Percentiles rank a stretch among this genome's conserved stretches.
These are phyloP conservation scores for Aleadryas rufinucha DNA, from an alignment of 2,113 vertebrate species.

Conservation along the genomic window DNA sequence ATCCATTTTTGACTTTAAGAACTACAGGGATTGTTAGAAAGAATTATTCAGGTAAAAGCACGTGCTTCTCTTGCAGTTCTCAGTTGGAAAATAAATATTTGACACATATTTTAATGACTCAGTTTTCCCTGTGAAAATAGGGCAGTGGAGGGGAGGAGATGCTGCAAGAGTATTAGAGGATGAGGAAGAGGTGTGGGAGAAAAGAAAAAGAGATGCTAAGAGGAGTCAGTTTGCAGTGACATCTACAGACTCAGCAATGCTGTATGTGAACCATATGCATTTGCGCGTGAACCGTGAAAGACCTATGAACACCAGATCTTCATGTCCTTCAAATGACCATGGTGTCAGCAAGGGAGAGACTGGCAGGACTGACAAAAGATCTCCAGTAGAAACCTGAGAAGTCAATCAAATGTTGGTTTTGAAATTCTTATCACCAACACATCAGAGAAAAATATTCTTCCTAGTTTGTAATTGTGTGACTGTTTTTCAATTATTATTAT, in stretches of 20 bases:
- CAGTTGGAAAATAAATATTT: not conserved
- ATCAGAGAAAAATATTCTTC: not conserved
- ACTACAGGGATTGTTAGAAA: not conserved
- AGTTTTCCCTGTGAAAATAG: not conserved
- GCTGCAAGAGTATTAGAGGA: not conserved
- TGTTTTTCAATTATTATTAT: not conserved
- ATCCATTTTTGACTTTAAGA: not conserved
- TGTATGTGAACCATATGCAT: not conserved
- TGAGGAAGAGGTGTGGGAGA: not conserved
- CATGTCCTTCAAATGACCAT: not conserved
- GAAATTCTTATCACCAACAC: not conserved
- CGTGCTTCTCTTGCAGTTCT: not conserved
- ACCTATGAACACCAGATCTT: not conserved
- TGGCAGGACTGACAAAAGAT: not conserved
- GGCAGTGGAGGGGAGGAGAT: not conserved
- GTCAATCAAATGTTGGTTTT: not conserved
- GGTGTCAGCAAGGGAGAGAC: not conserved
- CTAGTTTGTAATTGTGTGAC: not conserved
- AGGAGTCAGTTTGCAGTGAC: not conserved
- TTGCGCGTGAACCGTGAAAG: not conserved
- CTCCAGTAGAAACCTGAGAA: not conserved
- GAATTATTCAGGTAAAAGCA: not conserved
- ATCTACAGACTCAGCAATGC: rapidly evolving
- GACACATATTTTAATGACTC: not conserved
- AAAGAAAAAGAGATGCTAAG: not conserved